Evolutionary conservation across 2,888 invertebrate species (phyloP).

Genomic region (Podabrus alpinus): DNA sequence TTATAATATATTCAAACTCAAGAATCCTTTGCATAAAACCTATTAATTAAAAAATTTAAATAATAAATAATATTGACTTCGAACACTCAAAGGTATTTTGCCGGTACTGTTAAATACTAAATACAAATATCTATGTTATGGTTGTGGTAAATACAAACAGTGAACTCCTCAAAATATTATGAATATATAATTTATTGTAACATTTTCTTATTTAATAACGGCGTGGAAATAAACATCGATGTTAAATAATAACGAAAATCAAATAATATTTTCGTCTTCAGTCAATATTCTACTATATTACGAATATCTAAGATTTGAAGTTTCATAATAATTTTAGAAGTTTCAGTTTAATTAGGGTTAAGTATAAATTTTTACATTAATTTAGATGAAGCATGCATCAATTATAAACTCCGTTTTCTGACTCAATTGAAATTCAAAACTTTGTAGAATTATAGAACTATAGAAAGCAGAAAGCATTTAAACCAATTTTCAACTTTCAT

Average conservation of each 20-base stretch:
- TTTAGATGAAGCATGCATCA: background rate
- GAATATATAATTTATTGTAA: no score
- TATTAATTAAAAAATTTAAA: no score
- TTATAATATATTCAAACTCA: no score
- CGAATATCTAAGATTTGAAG: background rate
- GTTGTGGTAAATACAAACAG: no score
- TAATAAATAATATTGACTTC: no score
- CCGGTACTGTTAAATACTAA: no score
- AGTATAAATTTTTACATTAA: background rate
- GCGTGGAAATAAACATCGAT: no score
- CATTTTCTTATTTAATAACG: background rate
- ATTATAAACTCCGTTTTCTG: background rate
- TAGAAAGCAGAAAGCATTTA: background rate
- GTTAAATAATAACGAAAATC: background rate
- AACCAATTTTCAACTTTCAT: background rate
- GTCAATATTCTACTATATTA: background rate
- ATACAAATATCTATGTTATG: no score
- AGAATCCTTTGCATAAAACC: no score
- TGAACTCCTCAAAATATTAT: no score
- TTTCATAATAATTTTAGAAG: background rate
- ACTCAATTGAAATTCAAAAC: background rate
- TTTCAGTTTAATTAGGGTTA: background rate
- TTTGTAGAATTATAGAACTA: background rate
- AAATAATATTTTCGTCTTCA: background rate
- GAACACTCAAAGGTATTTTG: no score